Percentiles rank a stretch among this genome's conserved stretches.
Conservation (phyloP, 2,888 invertebrate genomes). For the Saturnia pavonia region DNA sequence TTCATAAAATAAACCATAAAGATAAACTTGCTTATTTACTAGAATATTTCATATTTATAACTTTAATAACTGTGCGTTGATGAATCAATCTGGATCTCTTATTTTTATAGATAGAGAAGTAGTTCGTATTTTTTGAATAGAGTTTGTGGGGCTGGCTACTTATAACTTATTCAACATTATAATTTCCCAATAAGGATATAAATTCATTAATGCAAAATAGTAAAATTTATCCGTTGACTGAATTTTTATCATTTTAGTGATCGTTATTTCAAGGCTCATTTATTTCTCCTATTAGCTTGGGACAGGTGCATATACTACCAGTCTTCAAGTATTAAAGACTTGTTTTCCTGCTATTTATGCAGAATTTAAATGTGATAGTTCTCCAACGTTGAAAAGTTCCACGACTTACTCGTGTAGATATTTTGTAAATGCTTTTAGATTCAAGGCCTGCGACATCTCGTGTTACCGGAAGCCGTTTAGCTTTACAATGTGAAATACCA, state of each 20-base stretch:
- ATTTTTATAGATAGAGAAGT: neutral
- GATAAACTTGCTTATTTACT: neutral
- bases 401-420: slow-evolving; percentile 46
- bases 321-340: slow-evolving; percentile 17
- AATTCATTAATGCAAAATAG: neutral
- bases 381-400: slow-evolving; percentile 43
- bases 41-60: neutral
- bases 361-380: slow-evolving; percentile 55
- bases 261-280: slow-evolving; percentile 10
- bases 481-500: slow-evolving; percentile 64
- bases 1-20: neutral
- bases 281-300: neutral
- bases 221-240: neutral
- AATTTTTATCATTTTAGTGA: slow-evolving; percentile 5
- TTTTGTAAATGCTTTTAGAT: slow-evolving; percentile 59
- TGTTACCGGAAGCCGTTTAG: slow-evolving; percentile 67
- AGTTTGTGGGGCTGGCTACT: no score
- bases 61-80: neutral
- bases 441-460: slow-evolving; percentile 73
- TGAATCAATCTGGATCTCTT: neutral
- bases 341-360: slow-evolving; percentile 36
- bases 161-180: neutral
- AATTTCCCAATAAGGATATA: neutral
- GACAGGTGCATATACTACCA: slow-evolving; percentile 20
- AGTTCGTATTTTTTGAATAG: no score